Percentiles rank a stretch among this genome's conserved stretches.
phyloP scores from a whole-genome alignment of 2,113 vertebrate species.

The Anarrhichthys ocellatus region DNA sequence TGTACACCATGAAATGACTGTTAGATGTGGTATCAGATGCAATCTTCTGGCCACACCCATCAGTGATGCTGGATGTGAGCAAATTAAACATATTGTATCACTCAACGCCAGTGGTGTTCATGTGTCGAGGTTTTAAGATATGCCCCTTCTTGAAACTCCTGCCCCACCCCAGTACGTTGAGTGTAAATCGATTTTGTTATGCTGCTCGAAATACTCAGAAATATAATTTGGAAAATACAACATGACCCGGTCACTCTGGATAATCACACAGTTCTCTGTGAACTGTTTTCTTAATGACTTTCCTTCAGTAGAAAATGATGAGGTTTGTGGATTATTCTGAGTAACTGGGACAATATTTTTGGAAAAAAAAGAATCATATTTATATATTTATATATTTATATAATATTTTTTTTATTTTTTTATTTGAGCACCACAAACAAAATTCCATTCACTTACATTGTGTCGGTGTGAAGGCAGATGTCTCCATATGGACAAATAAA shows the following conservation, averaged over 20 bases:
- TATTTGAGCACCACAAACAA: neutral
- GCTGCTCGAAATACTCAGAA: neutral
- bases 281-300: neutral
- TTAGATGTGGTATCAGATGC: neutral
- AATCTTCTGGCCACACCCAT: neutral
- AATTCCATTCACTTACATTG: neutral
- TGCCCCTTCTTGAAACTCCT: neutral
- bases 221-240: neutral
- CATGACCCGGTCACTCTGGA: neutral
- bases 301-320: neutral
- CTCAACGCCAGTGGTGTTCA: neutral
- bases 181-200: neutral
- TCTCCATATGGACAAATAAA: neutral
- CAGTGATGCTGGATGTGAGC: neutral
- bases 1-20: neutral
- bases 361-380: neutral
- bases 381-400: no score
- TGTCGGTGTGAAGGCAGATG: neutral
- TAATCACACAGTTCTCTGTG: neutral
- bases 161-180: neutral
- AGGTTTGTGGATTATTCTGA: conserved; percentile 2
- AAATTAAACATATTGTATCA: neutral
- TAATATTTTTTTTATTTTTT: neutral
- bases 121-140: neutral
- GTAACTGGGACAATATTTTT: conserved; percentile 2